Evolutionary conservation across 2,888 invertebrate genomes (phyloP).

Genomic region (Leucoptera coffeella): DNA sequence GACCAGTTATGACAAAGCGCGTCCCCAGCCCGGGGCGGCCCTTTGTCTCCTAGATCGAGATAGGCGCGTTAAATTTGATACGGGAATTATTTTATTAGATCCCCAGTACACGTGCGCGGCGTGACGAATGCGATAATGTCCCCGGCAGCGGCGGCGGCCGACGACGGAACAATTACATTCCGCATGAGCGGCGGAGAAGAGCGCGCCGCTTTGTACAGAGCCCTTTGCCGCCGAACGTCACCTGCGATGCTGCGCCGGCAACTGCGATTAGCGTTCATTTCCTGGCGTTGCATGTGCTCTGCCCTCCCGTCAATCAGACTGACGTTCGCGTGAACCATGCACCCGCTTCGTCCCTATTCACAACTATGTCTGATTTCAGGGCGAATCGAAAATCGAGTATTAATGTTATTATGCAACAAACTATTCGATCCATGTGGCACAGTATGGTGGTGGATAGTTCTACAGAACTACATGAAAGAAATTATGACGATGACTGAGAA

Average conservation of each 20-base stretch:
- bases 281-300: constrained; percentile 2
- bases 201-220: constrained; percentile 8
- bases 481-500: too few species aligned
- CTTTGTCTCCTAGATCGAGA: constrained; percentile 49
- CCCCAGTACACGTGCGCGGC: constrained; percentile 46
- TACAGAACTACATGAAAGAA: too few species aligned
- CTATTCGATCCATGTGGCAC: too few species aligned
- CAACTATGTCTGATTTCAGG: constrained; percentile 6
- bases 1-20: constrained; percentile 46
- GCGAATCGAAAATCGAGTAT: too few species aligned
- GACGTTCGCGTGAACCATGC: constrained; percentile 22
- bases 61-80: constrained; percentile 50
- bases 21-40: constrained; percentile 26
- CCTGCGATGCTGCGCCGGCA: constrained; percentile 15
- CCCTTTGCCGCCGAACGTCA: neutral
- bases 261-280: constrained; percentile 11
- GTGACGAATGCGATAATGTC: constrained; percentile 49
- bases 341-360: constrained; percentile 13
- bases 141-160: constrained; percentile 15
- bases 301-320: constrained; percentile 3
- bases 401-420: too few species aligned
- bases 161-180: constrained; percentile 43
- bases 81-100: constrained; percentile 53
- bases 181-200: constrained; percentile 34
- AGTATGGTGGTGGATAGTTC: too few species aligned